Conservation (phyloP, 2,888 invertebrate genomes). For the Hybos culiciformis region DNA sequence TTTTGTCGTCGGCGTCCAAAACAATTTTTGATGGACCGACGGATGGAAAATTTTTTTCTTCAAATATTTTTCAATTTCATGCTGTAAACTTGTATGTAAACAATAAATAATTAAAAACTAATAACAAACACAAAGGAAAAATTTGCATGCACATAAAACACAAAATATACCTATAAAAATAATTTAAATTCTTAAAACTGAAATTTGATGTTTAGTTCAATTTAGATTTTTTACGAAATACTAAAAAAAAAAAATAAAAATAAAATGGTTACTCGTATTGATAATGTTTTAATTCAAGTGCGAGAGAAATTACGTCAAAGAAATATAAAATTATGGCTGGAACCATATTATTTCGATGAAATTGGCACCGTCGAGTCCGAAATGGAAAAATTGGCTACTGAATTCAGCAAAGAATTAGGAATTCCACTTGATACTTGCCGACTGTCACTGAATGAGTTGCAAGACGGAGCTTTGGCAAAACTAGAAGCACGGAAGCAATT, state of each 20-base stretch:
- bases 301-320: constrained; percentile 52
- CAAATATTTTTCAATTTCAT: too few relatives aligned
- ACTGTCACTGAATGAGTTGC: constrained; percentile 46
- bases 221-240: neutral
- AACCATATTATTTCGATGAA: constrained; percentile 48
- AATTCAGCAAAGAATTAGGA: constrained; percentile 43
- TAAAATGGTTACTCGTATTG: constrained; percentile 30
- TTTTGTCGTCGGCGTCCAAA: too few relatives aligned
- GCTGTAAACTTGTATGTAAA: too few relatives aligned
- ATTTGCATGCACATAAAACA: too few relatives aligned
- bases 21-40: too few relatives aligned
- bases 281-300: constrained; percentile 51
- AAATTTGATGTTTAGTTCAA: too few relatives aligned
- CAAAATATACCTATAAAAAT: too few relatives aligned
- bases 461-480: constrained; percentile 56
- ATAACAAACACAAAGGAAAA: too few relatives aligned
- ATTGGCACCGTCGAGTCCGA: constrained; percentile 36
- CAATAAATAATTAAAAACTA: too few relatives aligned
- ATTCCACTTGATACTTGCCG: constrained; percentile 40
- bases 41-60: too few relatives aligned
- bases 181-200: too few relatives aligned
- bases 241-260: neutral
- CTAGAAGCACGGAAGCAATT: constrained; percentile 54
- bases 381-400: constrained; percentile 41
- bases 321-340: constrained; percentile 60